Evolutionary conservation across 2,113 vertebrate genomes (phyloP).

Genomic region (crab-eating macaque (Macaca fascicularis)): T2T-MFA8v1.1 NC_088388.1:129328001-129328500

Average conservation of each 20-base stretch:
- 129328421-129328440: background rate
- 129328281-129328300: background rate
- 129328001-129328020: background rate
- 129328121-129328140: background rate
- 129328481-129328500: background rate
- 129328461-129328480: background rate
- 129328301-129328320: background rate
- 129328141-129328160: background rate
- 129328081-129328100: background rate
- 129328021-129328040: background rate
- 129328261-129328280: conserved; percentile 81
- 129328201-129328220: background rate
- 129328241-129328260: conserved; percentile 56
- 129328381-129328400: background rate
- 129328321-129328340: background rate
- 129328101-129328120: background rate
- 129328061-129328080: background rate
- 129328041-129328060: background rate
- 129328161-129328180: background rate
- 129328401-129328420: background rate
- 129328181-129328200: fast-evolving
- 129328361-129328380: background rate
- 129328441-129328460: background rate
- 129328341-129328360: background rate
- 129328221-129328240: background rate